These are phyloP conservation scores for Chloroclysta siterata DNA, from an alignment of 2,888 invertebrate genomes.

Conservation along the genomic window DNA sequence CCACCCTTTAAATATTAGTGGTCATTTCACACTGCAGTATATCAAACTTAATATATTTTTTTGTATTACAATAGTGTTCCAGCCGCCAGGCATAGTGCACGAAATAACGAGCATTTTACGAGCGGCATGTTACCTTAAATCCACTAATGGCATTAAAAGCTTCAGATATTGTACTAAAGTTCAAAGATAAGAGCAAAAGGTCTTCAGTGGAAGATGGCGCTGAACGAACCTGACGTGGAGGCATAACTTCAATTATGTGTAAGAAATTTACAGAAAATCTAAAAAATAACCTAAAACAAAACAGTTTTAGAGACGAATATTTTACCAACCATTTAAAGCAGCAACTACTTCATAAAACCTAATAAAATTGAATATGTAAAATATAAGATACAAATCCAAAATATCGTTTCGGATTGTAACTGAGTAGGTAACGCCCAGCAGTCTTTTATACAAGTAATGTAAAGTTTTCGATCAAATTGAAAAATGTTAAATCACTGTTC, in stretches of 20 bases:
- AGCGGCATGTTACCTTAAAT: conserved; percentile 4
- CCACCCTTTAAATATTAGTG: too few relatives aligned
- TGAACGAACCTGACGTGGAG: background rate
- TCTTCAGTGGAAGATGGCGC: conserved; percentile 10
- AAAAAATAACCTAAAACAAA: too few relatives aligned
- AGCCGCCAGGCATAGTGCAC: background rate
- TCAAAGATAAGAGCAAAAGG: conserved; percentile 19
- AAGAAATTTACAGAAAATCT: background rate
- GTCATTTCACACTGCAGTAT: background rate
- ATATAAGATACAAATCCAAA: too few relatives aligned
- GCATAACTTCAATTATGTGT: background rate
- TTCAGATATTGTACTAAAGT: conserved; percentile 17
- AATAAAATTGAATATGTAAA: too few relatives aligned
- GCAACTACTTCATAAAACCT: too few relatives aligned
- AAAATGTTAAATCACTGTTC: too few relatives aligned
- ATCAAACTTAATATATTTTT: background rate
- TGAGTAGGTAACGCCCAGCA: too few relatives aligned
- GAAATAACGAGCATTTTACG: background rate
- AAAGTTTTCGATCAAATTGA: too few relatives aligned
- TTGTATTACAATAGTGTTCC: background rate
- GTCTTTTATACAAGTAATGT: too few relatives aligned
- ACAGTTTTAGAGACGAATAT: too few relatives aligned
- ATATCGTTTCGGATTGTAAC: too few relatives aligned
- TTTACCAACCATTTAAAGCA: too few relatives aligned
- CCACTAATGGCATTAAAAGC: conserved; percentile 17